Conservation (phyloP, 2,888 invertebrate genomes). For the Drosophila eohydei region DNA sequence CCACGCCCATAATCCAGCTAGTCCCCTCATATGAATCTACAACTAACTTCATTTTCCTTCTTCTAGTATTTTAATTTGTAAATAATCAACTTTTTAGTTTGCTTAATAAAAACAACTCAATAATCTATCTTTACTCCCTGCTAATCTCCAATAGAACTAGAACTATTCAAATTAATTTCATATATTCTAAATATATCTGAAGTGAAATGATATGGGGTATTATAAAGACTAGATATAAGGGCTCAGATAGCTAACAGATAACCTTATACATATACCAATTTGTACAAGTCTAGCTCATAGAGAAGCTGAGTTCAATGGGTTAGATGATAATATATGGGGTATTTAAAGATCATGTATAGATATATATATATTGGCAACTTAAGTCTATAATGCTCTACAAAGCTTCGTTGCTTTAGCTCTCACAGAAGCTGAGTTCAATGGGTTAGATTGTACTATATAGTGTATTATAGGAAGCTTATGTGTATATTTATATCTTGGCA, state of each 20-base stretch:
- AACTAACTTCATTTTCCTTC: not conserved
- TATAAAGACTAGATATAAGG: not conserved
- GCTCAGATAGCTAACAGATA: not conserved
- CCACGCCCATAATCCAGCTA: slow-evolving; percentile 48
- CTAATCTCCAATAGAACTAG: not conserved
- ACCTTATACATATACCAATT: not conserved
- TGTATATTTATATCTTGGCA: not conserved
- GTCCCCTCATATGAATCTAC: not conserved
- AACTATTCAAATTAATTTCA: not conserved
- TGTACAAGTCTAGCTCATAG: not conserved
- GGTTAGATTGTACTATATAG: not conserved
- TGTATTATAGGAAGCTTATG: not conserved
- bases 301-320: not conserved
- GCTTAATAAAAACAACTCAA: too few species aligned
- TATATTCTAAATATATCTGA: not conserved
- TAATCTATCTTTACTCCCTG: too few species aligned
- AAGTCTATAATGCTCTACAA: not conserved
- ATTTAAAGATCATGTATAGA: not conserved
- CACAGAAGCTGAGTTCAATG: not conserved
- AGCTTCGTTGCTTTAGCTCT: not conserved
- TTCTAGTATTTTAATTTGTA: not conserved
- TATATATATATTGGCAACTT: not conserved
- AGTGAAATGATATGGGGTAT: not conserved
- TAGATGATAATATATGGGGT: not conserved
- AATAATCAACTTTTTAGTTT: not conserved